Evolutionary conservation across 2,797 vertebrate species (phyloP).

Genomic region (Micrastur ruficollis): DNA sequence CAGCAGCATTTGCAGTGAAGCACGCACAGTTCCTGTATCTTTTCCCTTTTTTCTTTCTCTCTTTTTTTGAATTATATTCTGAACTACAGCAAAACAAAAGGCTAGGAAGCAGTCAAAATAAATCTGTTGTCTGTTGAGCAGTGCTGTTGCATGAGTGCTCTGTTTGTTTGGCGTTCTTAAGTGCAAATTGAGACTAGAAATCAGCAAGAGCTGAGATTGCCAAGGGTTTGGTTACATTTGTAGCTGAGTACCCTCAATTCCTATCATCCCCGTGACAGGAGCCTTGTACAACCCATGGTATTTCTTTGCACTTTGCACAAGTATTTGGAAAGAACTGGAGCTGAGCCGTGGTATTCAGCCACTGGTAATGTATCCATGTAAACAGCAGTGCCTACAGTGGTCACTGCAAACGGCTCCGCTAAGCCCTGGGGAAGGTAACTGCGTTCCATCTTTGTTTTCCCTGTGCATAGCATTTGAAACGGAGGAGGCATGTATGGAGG

Average conservation of each 20-base stretch:
- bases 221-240: not conserved
- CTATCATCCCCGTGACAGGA: accelerated
- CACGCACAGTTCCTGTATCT: not conserved
- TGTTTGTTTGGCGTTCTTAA: slow-evolving; percentile 3
- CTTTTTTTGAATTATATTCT: not conserved
- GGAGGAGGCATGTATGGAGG: not conserved
- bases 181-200: not conserved
- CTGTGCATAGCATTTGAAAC: not conserved
- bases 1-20: slow-evolving; percentile 24
- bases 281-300: accelerated
- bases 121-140: not conserved
- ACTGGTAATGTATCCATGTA: not conserved
- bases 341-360: accelerated
- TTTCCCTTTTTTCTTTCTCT: not conserved
- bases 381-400: not conserved
- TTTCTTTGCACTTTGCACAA: not conserved
- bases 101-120: not conserved
- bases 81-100: not conserved
- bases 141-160: not conserved
- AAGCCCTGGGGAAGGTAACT: not conserved
- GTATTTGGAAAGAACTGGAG: not conserved
- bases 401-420: not conserved
- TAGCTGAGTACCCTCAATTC: not conserved
- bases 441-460: not conserved
- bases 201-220: not conserved